phyloP scores from a whole-genome alignment of 2,113 vertebrate species.

The Physeter macrocephalus region DNA sequence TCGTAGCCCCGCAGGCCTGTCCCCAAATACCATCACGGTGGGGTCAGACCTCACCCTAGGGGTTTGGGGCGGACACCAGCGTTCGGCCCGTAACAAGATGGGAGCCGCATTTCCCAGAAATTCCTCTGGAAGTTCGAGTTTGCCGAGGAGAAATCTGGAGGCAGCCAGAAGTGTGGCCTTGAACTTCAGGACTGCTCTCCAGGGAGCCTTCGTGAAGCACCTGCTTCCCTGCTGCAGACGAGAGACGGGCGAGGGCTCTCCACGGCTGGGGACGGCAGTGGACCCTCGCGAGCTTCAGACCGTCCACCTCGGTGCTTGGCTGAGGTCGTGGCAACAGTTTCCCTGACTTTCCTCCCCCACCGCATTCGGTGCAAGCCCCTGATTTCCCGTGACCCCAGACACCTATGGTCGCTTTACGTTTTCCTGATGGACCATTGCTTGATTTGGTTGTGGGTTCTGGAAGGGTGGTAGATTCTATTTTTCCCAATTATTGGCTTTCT shows the following conservation, averaged over 20 bases:
- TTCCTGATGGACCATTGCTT: neutral
- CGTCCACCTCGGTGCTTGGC: neutral
- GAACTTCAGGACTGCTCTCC: neutral
- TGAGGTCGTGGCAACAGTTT: neutral
- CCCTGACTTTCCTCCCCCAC: too few relatives aligned
- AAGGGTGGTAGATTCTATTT: neutral
- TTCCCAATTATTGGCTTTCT: neutral
- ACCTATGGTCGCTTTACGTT: neutral
- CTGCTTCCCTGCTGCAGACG: neutral
- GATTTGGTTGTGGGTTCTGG: neutral
- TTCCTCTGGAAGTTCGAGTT: neutral
- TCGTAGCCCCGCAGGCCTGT: neutral
- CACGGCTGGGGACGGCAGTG: neutral
- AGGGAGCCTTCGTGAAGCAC: neutral
- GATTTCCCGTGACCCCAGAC: too few relatives aligned
- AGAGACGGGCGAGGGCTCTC: fast-evolving
- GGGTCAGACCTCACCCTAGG: neutral
- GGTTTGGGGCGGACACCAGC: neutral
- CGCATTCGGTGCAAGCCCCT: neutral
- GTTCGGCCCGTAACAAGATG: neutral
- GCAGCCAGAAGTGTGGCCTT: neutral
- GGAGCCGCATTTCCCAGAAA: neutral
- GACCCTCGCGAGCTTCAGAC: neutral
- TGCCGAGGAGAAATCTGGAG: neutral
- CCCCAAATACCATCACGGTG: neutral